Evolutionary conservation across 2,113 vertebrate species (phyloP), one percentile per base, ranked within the genome.

Genomic region (Hydrochoerus hydrochaeris): DNA sequence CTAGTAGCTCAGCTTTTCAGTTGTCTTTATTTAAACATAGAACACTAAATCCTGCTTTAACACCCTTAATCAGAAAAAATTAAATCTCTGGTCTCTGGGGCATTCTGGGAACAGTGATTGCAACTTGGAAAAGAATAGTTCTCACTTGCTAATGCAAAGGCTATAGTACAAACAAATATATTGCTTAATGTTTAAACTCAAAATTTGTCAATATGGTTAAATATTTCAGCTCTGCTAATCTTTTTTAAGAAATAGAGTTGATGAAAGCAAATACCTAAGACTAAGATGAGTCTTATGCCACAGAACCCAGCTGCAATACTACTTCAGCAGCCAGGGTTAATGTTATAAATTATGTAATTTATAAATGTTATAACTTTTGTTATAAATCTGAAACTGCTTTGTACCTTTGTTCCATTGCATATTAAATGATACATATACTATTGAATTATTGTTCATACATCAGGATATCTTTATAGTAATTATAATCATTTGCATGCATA

Each of bases 11-110:
- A 85, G 88, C 24, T 82, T 94, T 92, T 94, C 94, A 97, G 86
- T 24, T 98, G 96, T 98, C 98, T 98, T 98, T 98, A 98, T 98
- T 98, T 98, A 98, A 98, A 94, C 98, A 98, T 97, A 98, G 57
- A 97, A 6, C 87, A 98, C 90, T 91, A 97, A 97, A 97, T 92
- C 84, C 94, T 85, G 22, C 96, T 98, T 97, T 97, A 88, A 62
- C 84, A 94, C 91, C 49, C 95, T 75, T 85, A 60, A 12, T 85
- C 62, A 97, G 63, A 96, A 84, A 91, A 96, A 92, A 87, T 91
- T n/a, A 96, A 94, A 85, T 88, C 44, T 85, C 77, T 8, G 17
- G 24, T 87, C 35, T 87, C 54, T 88, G 41, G 22, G 3, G 44
- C 52, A 69, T 20, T 26, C 30, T 87, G 12, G 54, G 46, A 97